Percentiles rank a stretch among this genome's conserved stretches.
Conservation (phyloP, 2,113 vertebrate species). For the Siphamia tubifer region DNA sequence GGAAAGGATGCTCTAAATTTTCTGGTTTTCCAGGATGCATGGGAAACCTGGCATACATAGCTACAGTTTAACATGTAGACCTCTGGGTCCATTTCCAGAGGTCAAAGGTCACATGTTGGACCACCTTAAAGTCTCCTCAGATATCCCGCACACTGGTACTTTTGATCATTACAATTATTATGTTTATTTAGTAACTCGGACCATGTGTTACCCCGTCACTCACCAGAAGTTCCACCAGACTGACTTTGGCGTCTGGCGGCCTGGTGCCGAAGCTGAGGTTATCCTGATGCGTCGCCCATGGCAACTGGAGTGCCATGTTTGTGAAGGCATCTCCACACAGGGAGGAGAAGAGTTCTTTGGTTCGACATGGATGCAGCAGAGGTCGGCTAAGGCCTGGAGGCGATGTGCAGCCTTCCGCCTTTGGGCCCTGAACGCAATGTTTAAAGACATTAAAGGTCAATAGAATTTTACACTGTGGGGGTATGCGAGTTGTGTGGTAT, state of each 20-base stretch:
- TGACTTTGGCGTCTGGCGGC: slow-evolving; percentile 75
- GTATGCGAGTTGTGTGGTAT: neutral
- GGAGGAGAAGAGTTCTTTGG: slow-evolving; percentile 85
- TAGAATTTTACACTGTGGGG: neutral
- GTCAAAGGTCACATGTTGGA: too few species aligned
- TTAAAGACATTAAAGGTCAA: neutral
- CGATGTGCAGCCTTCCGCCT: slow-evolving; percentile 76
- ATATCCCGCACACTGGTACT: too few species aligned
- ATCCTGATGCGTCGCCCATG: slow-evolving; percentile 85
- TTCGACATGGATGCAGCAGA: slow-evolving; percentile 80
- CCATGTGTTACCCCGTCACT: slow-evolving; percentile 78
- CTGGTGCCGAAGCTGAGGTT: slow-evolving; percentile 74
- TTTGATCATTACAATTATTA: too few species aligned
- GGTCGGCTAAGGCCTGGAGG: slow-evolving; percentile 78
- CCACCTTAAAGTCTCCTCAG: too few species aligned
- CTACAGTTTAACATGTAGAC: too few species aligned
- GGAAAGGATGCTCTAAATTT: too few species aligned
- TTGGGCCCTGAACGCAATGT: slow-evolving; percentile 77
- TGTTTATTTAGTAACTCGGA: too few species aligned
- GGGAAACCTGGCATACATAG: too few species aligned
- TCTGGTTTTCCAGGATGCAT: too few species aligned
- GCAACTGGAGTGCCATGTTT: slow-evolving; percentile 82
- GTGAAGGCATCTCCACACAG: slow-evolving; percentile 79
- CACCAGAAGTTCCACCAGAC: slow-evolving; percentile 92
- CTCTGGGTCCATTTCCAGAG: too few species aligned